Evolutionary conservation across 1,140 invertebrate species (phyloP).

Genomic region (Centruroides sculpturatus): DNA sequence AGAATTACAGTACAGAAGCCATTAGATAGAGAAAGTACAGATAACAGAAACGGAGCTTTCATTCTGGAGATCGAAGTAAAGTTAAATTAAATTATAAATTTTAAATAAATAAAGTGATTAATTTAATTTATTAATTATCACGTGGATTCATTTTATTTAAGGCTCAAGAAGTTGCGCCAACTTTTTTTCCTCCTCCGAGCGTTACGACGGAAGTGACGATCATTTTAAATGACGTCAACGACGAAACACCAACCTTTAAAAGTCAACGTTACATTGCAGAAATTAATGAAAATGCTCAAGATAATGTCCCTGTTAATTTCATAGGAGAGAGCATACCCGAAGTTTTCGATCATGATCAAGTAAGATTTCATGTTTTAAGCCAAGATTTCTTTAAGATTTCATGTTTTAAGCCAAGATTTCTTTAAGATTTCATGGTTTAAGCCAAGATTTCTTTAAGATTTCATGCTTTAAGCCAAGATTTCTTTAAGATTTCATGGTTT

Average conservation of each 20-base stretch:
- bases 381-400: neutral
- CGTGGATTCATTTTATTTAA: slow-evolving; percentile 24
- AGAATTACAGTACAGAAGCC: slow-evolving; percentile 55
- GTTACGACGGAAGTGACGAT: slow-evolving; percentile 79
- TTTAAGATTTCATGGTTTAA: neutral
- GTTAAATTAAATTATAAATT: slow-evolving; percentile 6
- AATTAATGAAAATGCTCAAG: slow-evolving; percentile 80
- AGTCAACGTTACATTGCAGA: slow-evolving; percentile 64
- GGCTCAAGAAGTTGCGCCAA: slow-evolving; percentile 49
- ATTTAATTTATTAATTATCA: too few relatives aligned
- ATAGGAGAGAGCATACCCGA: slow-evolving; percentile 62
- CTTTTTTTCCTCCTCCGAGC: slow-evolving; percentile 47
- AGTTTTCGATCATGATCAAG: slow-evolving; percentile 84
- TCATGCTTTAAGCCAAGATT: neutral
- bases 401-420: neutral
- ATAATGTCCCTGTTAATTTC: slow-evolving; percentile 77
- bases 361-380: slow-evolving; percentile 25
- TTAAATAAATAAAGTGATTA: too few relatives aligned
- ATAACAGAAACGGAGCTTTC: slow-evolving; percentile 64
- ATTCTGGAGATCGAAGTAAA: slow-evolving; percentile 64
- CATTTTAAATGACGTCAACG: slow-evolving; percentile 86
- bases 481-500: neutral
- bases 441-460: neutral
- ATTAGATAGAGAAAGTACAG: slow-evolving; percentile 66
- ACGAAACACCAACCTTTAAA: slow-evolving; percentile 75